Base-by-base conservation (phyloP, 2,113 vertebrate genomes). In the Protobothrops flavoviridis region DNA sequence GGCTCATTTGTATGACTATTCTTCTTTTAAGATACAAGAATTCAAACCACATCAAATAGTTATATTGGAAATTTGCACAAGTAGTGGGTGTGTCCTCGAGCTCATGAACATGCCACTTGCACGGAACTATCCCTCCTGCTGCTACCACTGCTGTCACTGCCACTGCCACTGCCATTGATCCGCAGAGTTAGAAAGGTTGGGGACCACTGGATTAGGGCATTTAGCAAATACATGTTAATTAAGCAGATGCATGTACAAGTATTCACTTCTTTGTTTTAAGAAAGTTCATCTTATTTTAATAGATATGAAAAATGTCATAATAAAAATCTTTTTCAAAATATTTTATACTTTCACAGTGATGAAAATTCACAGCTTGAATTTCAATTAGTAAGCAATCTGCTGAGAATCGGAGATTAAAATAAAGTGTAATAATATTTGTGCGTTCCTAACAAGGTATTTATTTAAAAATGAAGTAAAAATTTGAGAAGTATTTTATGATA, bases 311-410 rank as follows among this genome's bases (percentile, higher is more conserved):
- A 90, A 57, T 93, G 87, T 12, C 24, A 88, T 43, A 88, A 55
- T 33, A 89, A 10, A 89, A 93, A 0, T 61, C 26, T 92, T 89
- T 96, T 90, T 91, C 43, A 89, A 93, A 39, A 26, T 92, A 87
- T 95, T 95, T 96, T 94, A 33, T 26, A 85, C 26, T 21, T 94
- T 95, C 45, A 26, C 92, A 21, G 33, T 86, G 59, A 92, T 95
- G 52, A 12, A 93, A 45, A 91, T 24, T 81, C 87, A 93, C 91
- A 95, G 1, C 17, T 15, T 85, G 91, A 56, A 94, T 91, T 85
- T 33, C 69, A 85, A 43, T 26, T 26, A 24, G 6, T 81, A 55
- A 55, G 61, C 50, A 39, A 26, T 53, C 33, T 50, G 20, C 39
- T 23, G 29, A 53, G n/a, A 89, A 89, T 9, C 15, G 57, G 24